phyloP scores from a whole-genome alignment of 2,113 vertebrate genomes.

The Pteronura brasiliensis region DNA sequence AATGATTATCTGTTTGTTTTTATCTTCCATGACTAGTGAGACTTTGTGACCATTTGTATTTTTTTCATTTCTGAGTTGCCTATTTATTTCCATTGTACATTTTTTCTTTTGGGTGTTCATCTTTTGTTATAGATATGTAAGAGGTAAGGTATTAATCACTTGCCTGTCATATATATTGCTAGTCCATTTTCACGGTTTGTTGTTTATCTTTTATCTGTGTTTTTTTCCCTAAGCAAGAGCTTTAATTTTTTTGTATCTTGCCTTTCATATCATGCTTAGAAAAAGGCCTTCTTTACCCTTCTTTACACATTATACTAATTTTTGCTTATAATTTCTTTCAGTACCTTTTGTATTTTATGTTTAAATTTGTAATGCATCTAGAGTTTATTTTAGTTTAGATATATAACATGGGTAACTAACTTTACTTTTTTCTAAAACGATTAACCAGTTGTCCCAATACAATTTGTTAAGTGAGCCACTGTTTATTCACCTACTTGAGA shows the following conservation, averaged over 20 bases:
- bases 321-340: neutral
- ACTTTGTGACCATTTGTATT: neutral
- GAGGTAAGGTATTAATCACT: neutral
- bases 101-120: neutral
- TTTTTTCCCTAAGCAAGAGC: neutral
- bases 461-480: neutral
- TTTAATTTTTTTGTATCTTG: neutral
- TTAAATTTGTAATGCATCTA: neutral
- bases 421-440: neutral
- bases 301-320: neutral
- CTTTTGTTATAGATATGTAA: neutral
- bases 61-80: neutral
- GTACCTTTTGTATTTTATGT: neutral
- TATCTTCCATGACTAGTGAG: neutral
- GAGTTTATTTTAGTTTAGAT: neutral
- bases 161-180: neutral
- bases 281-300: neutral
- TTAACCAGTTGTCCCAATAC: neutral
- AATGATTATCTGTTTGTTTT: neutral
- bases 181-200: neutral
- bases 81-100: neutral
- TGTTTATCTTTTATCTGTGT: neutral
- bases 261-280: neutral
- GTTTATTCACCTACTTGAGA: conserved; percentile 14
- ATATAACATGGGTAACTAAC: neutral